Evolutionary conservation across 1,140 invertebrate species (phyloP), one percentile per base, ranked within the genome.

Genomic region (Steinernema feltiae): DNA sequence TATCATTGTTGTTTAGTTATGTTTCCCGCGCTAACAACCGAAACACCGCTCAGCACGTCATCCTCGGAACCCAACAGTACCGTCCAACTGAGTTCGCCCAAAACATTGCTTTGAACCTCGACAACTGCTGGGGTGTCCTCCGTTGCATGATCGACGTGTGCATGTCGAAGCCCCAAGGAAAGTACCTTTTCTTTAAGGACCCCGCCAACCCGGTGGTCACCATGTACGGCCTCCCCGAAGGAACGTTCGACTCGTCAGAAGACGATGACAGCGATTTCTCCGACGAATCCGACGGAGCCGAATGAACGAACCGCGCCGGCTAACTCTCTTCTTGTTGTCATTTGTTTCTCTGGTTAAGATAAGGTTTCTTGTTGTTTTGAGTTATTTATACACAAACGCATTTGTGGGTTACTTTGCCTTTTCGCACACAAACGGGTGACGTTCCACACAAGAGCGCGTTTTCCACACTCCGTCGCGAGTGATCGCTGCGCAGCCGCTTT

Each of bases 101-200:
- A 1, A 97, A 99, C 88, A 99, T 99, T 82, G 98, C 97, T 89
- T 88, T 99, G 77, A 98, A 96, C 85, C 96, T 99, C 94, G 97
- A 99, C 86, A 99, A 99, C 88, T 95, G 93, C 0, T 99, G 97
- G 97, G 97, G 96, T 77, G 94, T 99, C 72, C 88, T 99, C n/a
- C 90, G 96, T 1, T 98, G 95, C 86, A 96, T 99, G 80, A 93
- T 99, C 84, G 96, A 99, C 86, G 92, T 96, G 76, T 95, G 95
- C 80, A 94, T 98, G 93, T 96, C 96, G 86, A 93, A 98, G 83
- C 93, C 95, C 82, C 94, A 97, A 87, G 97, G 97, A 81, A 90
- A 91, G 88, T 99, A 98, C 87, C 89, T 99, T 73, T 95, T 99
- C 77, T 94, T 99, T 93, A 98, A 99, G 87, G 97, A 99, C 89